Base-by-base conservation (phyloP, 2,888 invertebrate genomes). In the Pristionchus japonicus region DNA sequence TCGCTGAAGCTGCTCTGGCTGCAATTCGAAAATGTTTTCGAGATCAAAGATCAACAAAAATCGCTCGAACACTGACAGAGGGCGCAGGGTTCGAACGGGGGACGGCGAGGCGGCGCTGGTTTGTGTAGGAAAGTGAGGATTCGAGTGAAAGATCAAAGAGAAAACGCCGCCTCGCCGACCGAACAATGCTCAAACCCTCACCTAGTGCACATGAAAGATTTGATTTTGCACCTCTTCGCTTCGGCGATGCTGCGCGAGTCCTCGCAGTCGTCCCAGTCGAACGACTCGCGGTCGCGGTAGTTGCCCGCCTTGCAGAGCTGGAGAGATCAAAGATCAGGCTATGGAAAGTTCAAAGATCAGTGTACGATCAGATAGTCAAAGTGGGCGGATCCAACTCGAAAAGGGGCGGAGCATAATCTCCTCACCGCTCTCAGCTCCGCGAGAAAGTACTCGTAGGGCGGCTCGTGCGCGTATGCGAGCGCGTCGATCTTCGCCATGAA, bases 191-290 rank as follows among this genome's bases (percentile, higher is more conserved):
- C 31, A 34, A 64, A 64, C 64, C 34, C 77, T 77, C 77, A 77
- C 77, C 77, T 77, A 77, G 77, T 43, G 77, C 9, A 4, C 43
- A 77, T 43, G n/a, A 77, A 77, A 34, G 43, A 47, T 47, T 77
- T 40, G 40, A 77, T 23, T 47, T 40, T 47, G 77, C 77, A 77
- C 77, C 77, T 77, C 77, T 77, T 77, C 37, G 77, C 77, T 34
- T 89, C 64, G 92, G 88, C 34, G 92, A 88, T 31, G 88, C 87
- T 74, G 37, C 70, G 37, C 40, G 70, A 74, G 34, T 74, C 77
- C 34, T 77, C 77, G 27, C 43, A 23, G 11, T 77, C 77, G 77
- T 77, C 77, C 77, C 47, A 77, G 77, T 77, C 77, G 47, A 77
- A 77, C 17, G 77, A 40, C 77, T 77, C 77, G 27, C 77, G 47